Conservation (phyloP, 1,140 invertebrate species). For the Drosophila tsacasi region DNA sequence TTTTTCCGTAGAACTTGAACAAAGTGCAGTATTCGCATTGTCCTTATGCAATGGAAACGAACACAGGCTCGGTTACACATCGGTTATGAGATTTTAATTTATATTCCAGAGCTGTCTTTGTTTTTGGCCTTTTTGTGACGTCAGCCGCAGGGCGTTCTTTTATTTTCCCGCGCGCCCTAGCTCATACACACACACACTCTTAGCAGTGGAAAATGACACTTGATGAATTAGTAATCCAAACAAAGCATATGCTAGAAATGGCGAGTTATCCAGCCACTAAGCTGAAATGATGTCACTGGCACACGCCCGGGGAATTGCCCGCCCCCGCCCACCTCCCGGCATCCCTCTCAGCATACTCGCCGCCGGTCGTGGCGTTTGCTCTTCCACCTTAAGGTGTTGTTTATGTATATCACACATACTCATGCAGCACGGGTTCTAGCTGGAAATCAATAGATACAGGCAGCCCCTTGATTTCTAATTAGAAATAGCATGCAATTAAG, state of each 20-base stretch:
- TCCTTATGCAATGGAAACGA: constrained; percentile 14
- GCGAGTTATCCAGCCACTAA: constrained; percentile 7
- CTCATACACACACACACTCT: not conserved
- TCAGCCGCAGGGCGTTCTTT: constrained; percentile 8
- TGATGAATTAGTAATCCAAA: constrained; percentile 46
- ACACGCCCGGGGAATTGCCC: constrained; percentile 7
- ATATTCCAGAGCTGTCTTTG: constrained; percentile 2
- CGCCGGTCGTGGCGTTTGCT: constrained; percentile 49
- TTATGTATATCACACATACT: constrained; percentile 9
- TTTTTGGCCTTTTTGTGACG: constrained; percentile 6
- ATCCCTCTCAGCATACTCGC: constrained; percentile 6
- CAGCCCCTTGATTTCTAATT: constrained; percentile 24
- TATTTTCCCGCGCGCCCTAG: constrained; percentile 12
- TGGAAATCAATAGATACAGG: constrained; percentile 30
- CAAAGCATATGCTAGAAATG: constrained; percentile 36
- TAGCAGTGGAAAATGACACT: constrained; percentile 31
- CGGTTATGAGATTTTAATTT: constrained; percentile 3
- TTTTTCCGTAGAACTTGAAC: constrained; percentile 11
- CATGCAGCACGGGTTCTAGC: not conserved
- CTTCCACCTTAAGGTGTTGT: constrained; percentile 53
- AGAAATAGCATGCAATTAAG: constrained; percentile 18
- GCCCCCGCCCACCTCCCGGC: not conserved
- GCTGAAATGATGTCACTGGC: constrained; percentile 35
- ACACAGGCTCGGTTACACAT: not conserved
- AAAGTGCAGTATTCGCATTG: not conserved